phyloP scores from a whole-genome alignment of 2,888 invertebrate species.

The Cosmia pyralina region DNA sequence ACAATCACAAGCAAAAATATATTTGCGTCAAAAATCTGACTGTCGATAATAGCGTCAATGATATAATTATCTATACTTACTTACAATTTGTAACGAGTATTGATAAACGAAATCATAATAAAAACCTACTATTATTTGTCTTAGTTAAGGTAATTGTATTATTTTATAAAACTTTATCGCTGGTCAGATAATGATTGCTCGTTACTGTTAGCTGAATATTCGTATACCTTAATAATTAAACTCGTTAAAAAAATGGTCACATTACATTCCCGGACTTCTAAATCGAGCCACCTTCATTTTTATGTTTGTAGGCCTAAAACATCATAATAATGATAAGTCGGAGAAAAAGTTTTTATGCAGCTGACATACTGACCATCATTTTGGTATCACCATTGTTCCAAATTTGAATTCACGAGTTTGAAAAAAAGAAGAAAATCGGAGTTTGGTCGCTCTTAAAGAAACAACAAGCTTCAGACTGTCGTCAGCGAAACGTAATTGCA shows the following conservation, averaged over 20 bases:
- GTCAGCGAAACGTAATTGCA: no score
- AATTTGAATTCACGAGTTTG: not conserved
- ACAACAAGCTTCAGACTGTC: not conserved
- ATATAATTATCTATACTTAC: not conserved
- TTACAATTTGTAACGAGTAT: not conserved
- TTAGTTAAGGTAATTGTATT: not conserved
- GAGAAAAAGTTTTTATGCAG: no score
- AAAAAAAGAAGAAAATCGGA: not conserved
- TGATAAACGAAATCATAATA: not conserved
- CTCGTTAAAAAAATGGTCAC: not conserved
- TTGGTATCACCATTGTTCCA: not conserved
- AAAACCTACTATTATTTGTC: not conserved
- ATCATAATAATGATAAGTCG: not conserved
- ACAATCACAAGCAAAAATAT: constrained; percentile 6
- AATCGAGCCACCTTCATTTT: not conserved
- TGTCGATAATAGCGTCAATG: not conserved
- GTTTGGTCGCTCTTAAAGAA: not conserved
- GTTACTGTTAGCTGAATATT: constrained; percentile 13
- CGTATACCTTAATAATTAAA: not conserved
- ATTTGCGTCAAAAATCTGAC: not conserved
- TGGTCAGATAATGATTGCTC: constrained; percentile 9
- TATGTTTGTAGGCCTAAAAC: not conserved
- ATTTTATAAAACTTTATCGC: not conserved
- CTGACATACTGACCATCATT: no score
- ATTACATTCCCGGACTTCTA: not conserved